phyloP scores from a whole-genome alignment of 2,797 vertebrate species.

The Sebastes goodei region DNA sequence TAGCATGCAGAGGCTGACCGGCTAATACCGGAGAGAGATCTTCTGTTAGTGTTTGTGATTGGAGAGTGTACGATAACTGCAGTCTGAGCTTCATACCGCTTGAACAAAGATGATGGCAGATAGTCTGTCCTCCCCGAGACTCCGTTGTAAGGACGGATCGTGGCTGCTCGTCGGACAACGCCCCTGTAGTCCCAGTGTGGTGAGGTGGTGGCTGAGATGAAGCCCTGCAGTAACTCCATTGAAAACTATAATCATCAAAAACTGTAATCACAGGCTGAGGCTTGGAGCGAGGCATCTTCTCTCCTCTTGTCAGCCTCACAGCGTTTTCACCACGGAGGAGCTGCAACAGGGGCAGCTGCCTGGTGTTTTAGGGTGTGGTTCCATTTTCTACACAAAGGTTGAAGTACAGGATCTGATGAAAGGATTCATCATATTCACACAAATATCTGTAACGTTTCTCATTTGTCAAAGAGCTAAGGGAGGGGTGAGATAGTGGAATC shows the following conservation, averaged over 20 bases:
- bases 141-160: not conserved
- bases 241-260: slow-evolving; percentile 61
- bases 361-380: not conserved
- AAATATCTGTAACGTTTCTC: not conserved
- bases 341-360: not conserved
- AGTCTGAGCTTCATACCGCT: not conserved
- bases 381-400: not conserved
- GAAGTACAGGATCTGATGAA: not conserved
- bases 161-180: slow-evolving; percentile 4
- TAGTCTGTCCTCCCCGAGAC: not conserved
- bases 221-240: slow-evolving; percentile 24
- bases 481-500: not conserved
- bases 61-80: not conserved
- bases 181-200: slow-evolving; percentile 23
- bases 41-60: not conserved
- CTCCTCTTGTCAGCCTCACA: slow-evolving; percentile 10
- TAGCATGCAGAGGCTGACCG: not conserved
- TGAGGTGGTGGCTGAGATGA: slow-evolving; percentile 32
- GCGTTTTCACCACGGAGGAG: not conserved
- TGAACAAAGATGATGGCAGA: slow-evolving; percentile 17
- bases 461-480: not conserved
- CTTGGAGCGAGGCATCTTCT: slow-evolving; percentile 15
- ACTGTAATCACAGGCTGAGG: slow-evolving; percentile 58
- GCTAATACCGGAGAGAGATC: not conserved
- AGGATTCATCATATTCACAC: no score